Evolutionary conservation across 1,140 invertebrate species (phyloP).

Genomic region (Pantala flavescens): DNA sequence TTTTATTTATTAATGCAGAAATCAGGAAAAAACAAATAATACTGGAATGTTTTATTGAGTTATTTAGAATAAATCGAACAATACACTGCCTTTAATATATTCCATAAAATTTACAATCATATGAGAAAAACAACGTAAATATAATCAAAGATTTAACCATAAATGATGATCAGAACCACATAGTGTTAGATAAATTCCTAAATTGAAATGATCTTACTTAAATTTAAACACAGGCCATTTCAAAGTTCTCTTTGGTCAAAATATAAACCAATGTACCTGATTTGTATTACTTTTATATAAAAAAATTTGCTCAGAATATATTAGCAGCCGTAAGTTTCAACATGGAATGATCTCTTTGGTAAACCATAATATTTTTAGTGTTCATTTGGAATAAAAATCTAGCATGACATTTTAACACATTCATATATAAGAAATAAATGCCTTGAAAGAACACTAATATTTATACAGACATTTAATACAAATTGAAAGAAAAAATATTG

Average conservation of each 20-base stretch:
- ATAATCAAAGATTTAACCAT: not conserved
- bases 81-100: not conserved
- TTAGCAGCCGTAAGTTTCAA: not conserved
- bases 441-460: not conserved
- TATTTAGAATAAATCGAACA: not conserved
- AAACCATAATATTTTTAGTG: not conserved
- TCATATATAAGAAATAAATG: not conserved
- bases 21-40: not conserved
- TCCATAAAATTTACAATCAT: not conserved
- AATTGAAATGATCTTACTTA: not conserved
- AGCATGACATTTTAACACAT: not conserved
- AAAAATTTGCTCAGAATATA: not conserved
- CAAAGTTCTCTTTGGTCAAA: not conserved
- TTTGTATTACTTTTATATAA: not conserved
- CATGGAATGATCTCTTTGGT: not conserved
- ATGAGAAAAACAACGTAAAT: not conserved
- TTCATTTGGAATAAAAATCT: not conserved
- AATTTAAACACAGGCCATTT: not conserved
- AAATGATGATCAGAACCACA: not conserved
- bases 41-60: conserved; percentile 2
- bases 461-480: not conserved
- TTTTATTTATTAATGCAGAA: not conserved
- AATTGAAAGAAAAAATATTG: not conserved
- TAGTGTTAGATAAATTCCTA: not conserved
- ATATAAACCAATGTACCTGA: not conserved